Conservation (phyloP, 2,113 vertebrate genomes). For the Albula goreensis region DNA sequence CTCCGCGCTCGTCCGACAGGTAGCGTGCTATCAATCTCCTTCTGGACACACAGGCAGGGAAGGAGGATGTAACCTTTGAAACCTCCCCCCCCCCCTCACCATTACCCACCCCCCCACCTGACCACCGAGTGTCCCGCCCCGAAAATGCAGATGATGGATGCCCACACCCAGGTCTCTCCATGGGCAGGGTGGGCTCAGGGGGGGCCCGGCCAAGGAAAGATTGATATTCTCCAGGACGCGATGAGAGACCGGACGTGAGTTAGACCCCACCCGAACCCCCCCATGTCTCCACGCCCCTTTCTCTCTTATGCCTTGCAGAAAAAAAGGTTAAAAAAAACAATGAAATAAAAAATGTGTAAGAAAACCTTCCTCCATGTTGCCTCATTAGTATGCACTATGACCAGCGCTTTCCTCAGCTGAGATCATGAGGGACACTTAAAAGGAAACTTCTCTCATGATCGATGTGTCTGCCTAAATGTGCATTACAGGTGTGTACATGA, state of each 20-base stretch:
- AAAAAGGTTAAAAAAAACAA: neutral
- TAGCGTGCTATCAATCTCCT: constrained; percentile 16
- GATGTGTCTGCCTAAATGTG: neutral
- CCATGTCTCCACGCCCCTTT: neutral
- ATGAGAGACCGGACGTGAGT: constrained; percentile 1
- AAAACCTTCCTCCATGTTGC: neutral
- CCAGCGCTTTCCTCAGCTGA: neutral
- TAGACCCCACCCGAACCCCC: neutral
- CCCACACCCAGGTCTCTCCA: neutral
- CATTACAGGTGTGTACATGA: neutral
- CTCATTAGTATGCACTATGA: neutral
- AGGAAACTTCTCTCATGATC: neutral
- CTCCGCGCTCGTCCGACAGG: neutral
- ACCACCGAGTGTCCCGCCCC: neutral
- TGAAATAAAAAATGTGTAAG: neutral
- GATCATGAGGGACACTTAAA: neutral
- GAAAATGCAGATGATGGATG: neutral
- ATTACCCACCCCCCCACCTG: neutral
- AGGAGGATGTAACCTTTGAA: constrained; percentile 22
- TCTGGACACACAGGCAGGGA: neutral
- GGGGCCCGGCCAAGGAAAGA: neutral
- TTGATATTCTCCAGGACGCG: constrained; percentile 14
- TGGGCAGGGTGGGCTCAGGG: neutral
- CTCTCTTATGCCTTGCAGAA: neutral
- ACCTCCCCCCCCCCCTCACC: neutral